Conservation (phyloP, 2,888 invertebrate genomes). For the Aspidiotus destructor region DNA sequence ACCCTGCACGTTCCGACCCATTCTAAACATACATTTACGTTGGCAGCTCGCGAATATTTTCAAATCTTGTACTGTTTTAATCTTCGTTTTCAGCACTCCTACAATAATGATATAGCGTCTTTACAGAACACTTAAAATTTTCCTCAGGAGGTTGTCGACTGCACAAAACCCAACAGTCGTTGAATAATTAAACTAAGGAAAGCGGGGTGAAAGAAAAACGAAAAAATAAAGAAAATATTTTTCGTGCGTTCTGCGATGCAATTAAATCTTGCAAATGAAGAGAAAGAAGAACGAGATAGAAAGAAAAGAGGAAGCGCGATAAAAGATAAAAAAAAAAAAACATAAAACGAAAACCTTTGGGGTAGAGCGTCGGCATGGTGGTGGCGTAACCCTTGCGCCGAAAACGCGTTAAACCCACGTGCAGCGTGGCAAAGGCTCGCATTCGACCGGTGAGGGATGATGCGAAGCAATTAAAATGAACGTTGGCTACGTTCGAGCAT, state of each 20-base stretch:
- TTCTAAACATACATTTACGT: too few species aligned
- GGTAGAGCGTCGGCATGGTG: background rate
- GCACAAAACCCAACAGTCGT: too few species aligned
- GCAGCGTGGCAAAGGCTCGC: slow-evolving; percentile 23
- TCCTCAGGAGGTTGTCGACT: too few species aligned
- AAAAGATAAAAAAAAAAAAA: background rate
- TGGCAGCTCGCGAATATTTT: too few species aligned
- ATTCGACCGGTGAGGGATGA: slow-evolving; percentile 33
- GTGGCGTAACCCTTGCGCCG: slow-evolving; percentile 21
- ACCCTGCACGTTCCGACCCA: too few species aligned
- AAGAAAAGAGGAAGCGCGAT: background rate
- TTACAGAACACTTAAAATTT: too few species aligned
- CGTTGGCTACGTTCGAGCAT: slow-evolving; percentile 31
- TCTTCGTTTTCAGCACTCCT: too few species aligned
- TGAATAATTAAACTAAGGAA: background rate
- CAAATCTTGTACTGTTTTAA: too few species aligned
- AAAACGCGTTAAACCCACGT: slow-evolving; percentile 31
- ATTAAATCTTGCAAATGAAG: slow-evolving; percentile 6
- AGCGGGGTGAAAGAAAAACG: background rate
- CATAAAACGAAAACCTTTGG: background rate
- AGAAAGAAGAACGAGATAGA: background rate
- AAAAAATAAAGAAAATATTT: slow-evolving; percentile 8
- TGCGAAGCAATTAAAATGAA: slow-evolving; percentile 32
- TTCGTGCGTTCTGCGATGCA: background rate
- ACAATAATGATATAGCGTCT: too few species aligned